phyloP scores from a whole-genome alignment of 2,113 vertebrate species.

The Takifugu bimaculatus region DNA sequence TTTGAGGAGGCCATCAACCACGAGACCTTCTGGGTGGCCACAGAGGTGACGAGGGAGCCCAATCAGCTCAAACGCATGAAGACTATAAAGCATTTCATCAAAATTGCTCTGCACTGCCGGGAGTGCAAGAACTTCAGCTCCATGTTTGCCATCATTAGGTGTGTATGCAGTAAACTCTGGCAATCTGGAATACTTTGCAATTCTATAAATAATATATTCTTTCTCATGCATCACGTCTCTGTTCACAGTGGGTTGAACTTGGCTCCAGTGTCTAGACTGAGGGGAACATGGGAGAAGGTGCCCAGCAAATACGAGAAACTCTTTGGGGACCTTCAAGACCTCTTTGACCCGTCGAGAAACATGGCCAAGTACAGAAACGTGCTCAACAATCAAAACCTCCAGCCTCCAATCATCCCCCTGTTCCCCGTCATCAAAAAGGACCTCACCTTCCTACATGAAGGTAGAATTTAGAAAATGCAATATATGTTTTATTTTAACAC shows the following conservation, averaged over 20 bases:
- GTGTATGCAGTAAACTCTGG: not conserved
- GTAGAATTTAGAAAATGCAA: slow-evolving; percentile 57
- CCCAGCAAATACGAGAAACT: slow-evolving; percentile 98
- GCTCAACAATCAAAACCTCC: slow-evolving; percentile 94
- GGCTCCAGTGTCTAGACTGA: slow-evolving; percentile 92
- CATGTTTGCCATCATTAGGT: slow-evolving; percentile 99
- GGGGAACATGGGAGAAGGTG: slow-evolving; percentile 97
- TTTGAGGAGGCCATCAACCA: slow-evolving; percentile 98
- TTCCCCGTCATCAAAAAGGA: slow-evolving; percentile 99
- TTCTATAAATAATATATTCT: not conserved
- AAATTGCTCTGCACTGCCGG: slow-evolving; percentile 96
- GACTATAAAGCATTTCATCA: slow-evolving; percentile 97
- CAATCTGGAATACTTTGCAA: not conserved
- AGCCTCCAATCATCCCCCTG: slow-evolving; percentile 94
- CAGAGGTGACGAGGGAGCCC: slow-evolving; percentile 90
- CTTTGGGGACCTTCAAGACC: slow-evolving; percentile 96
- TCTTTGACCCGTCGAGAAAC: slow-evolving; percentile 97
- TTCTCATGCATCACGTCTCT: not conserved
- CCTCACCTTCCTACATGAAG: slow-evolving; percentile 97
- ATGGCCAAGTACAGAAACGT: slow-evolving; percentile 99
- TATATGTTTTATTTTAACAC: too few relatives aligned
- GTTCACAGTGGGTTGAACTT: slow-evolving; percentile 87
- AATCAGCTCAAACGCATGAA: slow-evolving; percentile 99
- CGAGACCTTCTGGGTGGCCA: slow-evolving; percentile 98
- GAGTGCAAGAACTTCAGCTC: slow-evolving; percentile 99